Evolutionary conservation across 2,797 vertebrate genomes (phyloP).

Genomic region (Periparus ater): DNA sequence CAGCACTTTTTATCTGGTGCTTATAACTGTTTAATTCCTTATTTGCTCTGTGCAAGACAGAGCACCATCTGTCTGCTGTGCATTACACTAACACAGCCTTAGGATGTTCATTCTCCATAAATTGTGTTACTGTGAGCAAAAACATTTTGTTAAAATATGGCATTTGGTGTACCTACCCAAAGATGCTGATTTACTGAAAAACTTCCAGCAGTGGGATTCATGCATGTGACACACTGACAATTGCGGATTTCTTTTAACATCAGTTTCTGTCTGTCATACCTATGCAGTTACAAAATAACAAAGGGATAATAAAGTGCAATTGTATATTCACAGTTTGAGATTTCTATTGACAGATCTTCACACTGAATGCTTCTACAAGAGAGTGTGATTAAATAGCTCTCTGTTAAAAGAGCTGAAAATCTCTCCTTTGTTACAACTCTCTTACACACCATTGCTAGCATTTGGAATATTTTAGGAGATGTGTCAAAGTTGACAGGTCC

Average conservation of each 20-base stretch:
- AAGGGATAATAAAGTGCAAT: slow-evolving; percentile 83
- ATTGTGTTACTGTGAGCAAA: slow-evolving; percentile 66
- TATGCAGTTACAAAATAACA: slow-evolving; percentile 85
- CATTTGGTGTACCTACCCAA: slow-evolving; percentile 78
- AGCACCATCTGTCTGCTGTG: slow-evolving; percentile 6
- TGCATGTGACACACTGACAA: slow-evolving; percentile 90
- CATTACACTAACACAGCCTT: slow-evolving; percentile 28
- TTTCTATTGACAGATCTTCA: slow-evolving; percentile 81
- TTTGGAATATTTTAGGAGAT: slow-evolving; percentile 71
- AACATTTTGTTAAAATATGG: slow-evolving; percentile 48
- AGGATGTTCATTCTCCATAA: slow-evolving; percentile 63
- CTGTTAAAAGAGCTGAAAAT: slow-evolving; percentile 76
- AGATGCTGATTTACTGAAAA: slow-evolving; percentile 92
- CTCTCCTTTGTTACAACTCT: slow-evolving; percentile 71
- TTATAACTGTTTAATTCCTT: not conserved
- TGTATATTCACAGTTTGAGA: slow-evolving; percentile 85
- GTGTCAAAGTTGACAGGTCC: slow-evolving; percentile 75
- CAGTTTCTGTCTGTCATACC: slow-evolving; percentile 95
- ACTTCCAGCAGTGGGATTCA: slow-evolving; percentile 93
- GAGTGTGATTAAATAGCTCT: slow-evolving; percentile 76
- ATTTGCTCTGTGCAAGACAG: not conserved
- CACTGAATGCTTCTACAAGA: slow-evolving; percentile 76
- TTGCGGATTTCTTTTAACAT: slow-evolving; percentile 92
- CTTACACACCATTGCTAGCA: slow-evolving; percentile 73
- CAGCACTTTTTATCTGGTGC: not conserved